Evolutionary conservation across 2,888 invertebrate species (phyloP).

Genomic region (Pseudococcus viburni): DNA sequence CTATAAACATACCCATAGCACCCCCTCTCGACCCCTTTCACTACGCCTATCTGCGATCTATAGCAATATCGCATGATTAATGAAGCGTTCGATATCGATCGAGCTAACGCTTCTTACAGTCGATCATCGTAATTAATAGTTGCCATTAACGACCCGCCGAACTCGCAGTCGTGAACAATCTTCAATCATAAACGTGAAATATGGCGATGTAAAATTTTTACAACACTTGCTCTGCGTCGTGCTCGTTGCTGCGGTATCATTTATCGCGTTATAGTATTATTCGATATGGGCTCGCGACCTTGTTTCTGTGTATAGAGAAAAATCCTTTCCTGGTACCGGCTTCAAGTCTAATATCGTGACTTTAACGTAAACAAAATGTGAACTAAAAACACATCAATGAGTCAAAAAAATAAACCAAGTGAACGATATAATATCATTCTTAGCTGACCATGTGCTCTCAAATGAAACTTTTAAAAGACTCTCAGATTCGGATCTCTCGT

Average conservation of each 20-base stretch:
- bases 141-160: slow-evolving; percentile 18
- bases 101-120: slow-evolving; percentile 15
- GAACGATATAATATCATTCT: background rate
- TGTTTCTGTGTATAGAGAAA: background rate
- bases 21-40: background rate
- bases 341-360: slow-evolving; percentile 34
- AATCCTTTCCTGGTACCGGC: background rate
- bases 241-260: background rate
- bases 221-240: background rate
- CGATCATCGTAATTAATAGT: slow-evolving; percentile 47
- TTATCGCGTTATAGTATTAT: background rate
- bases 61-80: slow-evolving; percentile 22
- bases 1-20: background rate
- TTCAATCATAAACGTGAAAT: slow-evolving; percentile 26
- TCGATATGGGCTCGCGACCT: slow-evolving; percentile 9
- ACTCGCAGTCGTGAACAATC: slow-evolving; percentile 32
- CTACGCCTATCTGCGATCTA: background rate
- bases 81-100: slow-evolving; percentile 43
- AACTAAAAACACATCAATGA: background rate
- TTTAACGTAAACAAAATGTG: background rate
- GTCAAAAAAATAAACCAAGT: background rate
- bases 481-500: too few species aligned
- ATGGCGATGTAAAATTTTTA: slow-evolving; percentile 15
- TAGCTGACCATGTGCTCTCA: too few species aligned
- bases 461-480: too few species aligned